Conservation (phyloP, 2,797 vertebrate genomes). For the Silurus aristotelis region DNA sequence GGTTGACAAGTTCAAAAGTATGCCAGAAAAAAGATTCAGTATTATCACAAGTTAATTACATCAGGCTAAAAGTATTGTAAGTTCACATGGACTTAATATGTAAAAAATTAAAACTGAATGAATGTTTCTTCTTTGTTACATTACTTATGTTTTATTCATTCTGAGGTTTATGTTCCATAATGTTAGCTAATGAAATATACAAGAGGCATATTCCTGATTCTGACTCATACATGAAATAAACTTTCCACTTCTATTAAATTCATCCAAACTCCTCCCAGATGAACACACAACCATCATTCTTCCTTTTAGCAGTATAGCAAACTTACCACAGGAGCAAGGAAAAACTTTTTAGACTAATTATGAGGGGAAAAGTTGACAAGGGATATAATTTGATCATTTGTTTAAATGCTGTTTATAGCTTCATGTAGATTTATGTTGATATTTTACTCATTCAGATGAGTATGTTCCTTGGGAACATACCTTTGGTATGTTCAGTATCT, state of each 20-base stretch:
- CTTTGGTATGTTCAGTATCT: neutral
- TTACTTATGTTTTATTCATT: neutral
- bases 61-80: neutral
- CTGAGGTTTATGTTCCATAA: neutral
- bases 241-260: neutral
- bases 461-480: neutral
- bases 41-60: neutral
- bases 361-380: too few relatives aligned
- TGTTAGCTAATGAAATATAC: slow-evolving; percentile 1
- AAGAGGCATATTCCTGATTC: neutral
- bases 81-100: too few relatives aligned
- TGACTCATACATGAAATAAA: neutral
- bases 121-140: neutral
- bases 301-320: too few relatives aligned
- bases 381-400: too few relatives aligned
- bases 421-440: neutral
- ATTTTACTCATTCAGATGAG: neutral
- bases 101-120: too few relatives aligned
- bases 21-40: neutral
- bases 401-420: neutral
- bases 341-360: too few relatives aligned
- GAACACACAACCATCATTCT: neutral
- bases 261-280: neutral
- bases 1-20: neutral
- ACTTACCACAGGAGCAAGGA: too few relatives aligned